Conservation (phyloP, 2,797 vertebrate species). For the Sciurus carolinensis region DNA sequence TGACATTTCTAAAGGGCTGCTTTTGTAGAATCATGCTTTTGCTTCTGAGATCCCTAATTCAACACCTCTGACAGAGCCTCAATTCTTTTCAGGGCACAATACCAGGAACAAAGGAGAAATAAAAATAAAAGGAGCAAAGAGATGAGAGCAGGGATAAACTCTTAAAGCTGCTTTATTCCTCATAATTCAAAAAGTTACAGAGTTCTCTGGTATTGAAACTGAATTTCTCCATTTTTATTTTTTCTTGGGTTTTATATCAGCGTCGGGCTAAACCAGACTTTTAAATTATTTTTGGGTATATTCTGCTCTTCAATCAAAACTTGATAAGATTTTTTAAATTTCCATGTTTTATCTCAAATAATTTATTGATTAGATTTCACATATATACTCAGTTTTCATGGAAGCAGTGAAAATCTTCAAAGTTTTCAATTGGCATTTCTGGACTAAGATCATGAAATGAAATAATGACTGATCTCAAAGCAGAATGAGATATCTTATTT, state of each 20-base stretch:
- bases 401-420: background rate
- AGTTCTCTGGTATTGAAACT: conserved; percentile 18
- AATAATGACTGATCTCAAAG: conserved; percentile 59
- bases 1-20: conserved; percentile 78
- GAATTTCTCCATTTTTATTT: conserved; percentile 28
- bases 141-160: conserved; percentile 45
- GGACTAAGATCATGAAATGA: background rate
- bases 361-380: conserved; percentile 20
- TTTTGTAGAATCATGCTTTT: conserved; percentile 70
- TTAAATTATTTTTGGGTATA: conserved; percentile 29
- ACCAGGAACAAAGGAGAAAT: conserved; percentile 54
- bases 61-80: conserved; percentile 58
- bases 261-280: background rate
- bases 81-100: conserved; percentile 36
- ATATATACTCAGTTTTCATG: conserved; percentile 7
- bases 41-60: conserved; percentile 75
- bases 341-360: conserved; percentile 53
- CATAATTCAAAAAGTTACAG: conserved; percentile 75
- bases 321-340: background rate
- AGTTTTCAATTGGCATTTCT: conserved; percentile 40
- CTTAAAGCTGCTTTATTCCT: conserved; percentile 63
- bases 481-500: background rate
- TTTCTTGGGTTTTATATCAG: background rate
- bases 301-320: conserved; percentile 8
- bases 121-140: conserved; percentile 68